Evolutionary conservation across 2,113 vertebrate species (phyloP).

Genomic region (Stictonetta naevosa): DNA sequence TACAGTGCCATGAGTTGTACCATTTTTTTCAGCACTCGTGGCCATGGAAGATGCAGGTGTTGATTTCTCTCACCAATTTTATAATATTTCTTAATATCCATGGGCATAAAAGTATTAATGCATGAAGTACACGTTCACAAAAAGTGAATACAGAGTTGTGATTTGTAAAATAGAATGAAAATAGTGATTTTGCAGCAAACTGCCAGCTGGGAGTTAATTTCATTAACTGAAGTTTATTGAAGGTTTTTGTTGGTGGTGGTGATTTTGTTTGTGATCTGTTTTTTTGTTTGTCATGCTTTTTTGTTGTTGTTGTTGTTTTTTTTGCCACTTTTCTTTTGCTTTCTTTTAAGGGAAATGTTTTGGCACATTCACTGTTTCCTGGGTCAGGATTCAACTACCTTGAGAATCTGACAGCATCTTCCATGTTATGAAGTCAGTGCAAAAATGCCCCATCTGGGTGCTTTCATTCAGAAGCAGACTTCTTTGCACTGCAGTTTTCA

Average conservation of each 20-base stretch:
- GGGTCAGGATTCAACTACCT: neutral
- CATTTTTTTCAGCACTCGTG: constrained; percentile 10
- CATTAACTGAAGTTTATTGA: neutral
- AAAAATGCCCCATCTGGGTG: neutral
- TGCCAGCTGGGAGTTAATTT: neutral
- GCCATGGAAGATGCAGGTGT: neutral
- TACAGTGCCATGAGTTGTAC: neutral
- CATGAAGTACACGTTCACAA: neutral
- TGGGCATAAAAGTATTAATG: neutral
- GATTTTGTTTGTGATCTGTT: too few relatives aligned
- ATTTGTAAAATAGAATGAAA: neutral
- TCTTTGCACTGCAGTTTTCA: neutral
- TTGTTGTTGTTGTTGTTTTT: too few relatives aligned
- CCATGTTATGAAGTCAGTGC: neutral
- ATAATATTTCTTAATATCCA: neutral
- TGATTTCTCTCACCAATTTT: neutral
- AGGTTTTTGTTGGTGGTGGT: neutral
- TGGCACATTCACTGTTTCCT: neutral
- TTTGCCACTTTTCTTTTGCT: neutral
- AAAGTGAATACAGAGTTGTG: neutral
- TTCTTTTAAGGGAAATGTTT: neutral
- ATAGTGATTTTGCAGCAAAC: neutral
- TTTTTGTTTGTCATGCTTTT: neutral
- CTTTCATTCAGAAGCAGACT: neutral
- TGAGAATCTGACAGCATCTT: neutral